These are phyloP conservation scores for Varecia variegata DNA, from an alignment of 2,797 vertebrate genomes.

Conservation along the genomic window DNA sequence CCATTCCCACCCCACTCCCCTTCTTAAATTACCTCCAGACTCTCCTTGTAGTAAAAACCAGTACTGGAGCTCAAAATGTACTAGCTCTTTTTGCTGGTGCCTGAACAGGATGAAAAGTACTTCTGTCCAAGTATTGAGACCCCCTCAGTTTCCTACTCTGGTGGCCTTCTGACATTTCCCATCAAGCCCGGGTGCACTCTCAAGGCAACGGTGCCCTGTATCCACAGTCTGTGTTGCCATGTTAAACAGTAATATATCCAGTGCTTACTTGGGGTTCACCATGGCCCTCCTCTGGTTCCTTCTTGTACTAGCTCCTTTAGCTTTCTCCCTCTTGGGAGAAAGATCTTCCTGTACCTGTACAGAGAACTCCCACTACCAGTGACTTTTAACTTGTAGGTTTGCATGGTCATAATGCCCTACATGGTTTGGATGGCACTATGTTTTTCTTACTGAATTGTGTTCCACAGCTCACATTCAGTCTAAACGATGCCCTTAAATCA, in stretches of 20 bases:
- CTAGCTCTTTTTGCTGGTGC: not conserved
- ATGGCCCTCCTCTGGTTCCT: not conserved
- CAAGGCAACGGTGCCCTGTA: not conserved
- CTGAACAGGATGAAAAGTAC: not conserved
- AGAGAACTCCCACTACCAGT: not conserved
- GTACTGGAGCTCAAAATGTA: not conserved
- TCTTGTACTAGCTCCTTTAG: not conserved
- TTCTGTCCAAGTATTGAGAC: not conserved
- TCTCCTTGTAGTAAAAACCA: not conserved
- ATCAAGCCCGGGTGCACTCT: not conserved
- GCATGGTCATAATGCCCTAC: not conserved
- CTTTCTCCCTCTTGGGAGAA: not conserved
- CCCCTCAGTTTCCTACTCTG: not conserved
- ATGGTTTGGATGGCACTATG: not conserved
- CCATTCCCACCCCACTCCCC: not conserved
- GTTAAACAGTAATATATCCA: not conserved
- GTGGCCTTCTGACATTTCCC: not conserved
- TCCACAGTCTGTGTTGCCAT: accelerated
- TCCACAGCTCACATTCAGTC: not conserved
- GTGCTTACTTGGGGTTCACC: not conserved
- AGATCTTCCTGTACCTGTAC: not conserved
- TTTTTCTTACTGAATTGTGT: not conserved
- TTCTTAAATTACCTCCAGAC: conserved; percentile 2
- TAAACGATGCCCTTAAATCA: not conserved
- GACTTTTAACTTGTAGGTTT: not conserved